A percentile compares a stretch with the other conserved stretches of the same genome.
phyloP scores from a whole-genome alignment of 2,113 vertebrate species.

The Tretioscincus oriximinensis region DNA sequence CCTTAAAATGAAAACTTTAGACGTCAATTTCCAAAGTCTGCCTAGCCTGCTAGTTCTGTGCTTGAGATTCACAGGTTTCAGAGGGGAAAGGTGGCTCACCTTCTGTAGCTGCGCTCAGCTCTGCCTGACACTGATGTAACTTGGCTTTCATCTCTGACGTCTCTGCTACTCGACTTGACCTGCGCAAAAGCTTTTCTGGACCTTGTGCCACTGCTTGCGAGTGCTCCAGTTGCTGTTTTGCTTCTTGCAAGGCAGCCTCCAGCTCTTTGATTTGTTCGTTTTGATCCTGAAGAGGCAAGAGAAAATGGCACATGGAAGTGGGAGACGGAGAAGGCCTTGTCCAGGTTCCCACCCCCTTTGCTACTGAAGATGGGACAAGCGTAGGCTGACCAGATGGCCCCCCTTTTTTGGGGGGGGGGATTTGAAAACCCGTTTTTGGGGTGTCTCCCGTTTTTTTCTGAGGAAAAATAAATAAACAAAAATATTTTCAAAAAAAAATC shows the following conservation, averaged over 20 bases:
- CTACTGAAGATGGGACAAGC: no score
- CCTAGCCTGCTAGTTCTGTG: not conserved
- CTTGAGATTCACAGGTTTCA: no score
- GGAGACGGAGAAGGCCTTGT: no score
- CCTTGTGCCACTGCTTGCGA: conserved; percentile 31
- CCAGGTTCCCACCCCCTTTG: no score
- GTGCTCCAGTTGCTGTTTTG: conserved; percentile 45
- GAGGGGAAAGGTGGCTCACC: conserved; percentile 63
- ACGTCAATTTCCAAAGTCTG: not conserved
- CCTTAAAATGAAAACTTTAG: not conserved
- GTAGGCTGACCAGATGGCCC: no score
- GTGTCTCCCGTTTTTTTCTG: no score
- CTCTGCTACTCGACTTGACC: conserved; percentile 77
- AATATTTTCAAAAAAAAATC: no score
- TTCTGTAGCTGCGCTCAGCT: conserved; percentile 71
- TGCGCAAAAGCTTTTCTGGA: conserved; percentile 58
- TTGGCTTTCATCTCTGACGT: conserved; percentile 67
- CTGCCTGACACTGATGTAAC: conserved; percentile 75
- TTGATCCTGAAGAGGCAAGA: conserved; percentile 75
- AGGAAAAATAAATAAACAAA: no score
- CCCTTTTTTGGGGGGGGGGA: no score
- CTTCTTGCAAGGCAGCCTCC: conserved; percentile 74
- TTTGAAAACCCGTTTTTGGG: no score
- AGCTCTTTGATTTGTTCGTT: conserved; percentile 87
- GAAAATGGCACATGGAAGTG: not conserved